Base-by-base conservation (phyloP, 2,797 vertebrate genomes). In the Microctenopoma lineatum region DNA sequence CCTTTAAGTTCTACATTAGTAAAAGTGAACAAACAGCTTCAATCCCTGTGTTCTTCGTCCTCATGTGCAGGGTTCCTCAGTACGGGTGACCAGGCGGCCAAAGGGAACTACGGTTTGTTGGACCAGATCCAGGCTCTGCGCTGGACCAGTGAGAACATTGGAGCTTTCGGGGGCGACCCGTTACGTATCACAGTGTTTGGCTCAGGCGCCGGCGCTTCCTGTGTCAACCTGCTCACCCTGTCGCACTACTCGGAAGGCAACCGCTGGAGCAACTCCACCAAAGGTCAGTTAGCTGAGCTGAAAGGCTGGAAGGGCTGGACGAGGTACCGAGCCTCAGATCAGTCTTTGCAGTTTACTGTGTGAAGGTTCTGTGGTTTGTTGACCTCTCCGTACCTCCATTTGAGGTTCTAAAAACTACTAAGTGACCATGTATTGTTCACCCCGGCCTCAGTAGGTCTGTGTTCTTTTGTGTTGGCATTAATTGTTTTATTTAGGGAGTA, bases 261-360 rank as follows among this genome's bases (percentile, higher is more conserved):
- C 96, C 98, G 97, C 94, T 99, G 98, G 98, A 99, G 97, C 95
- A 99, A 99, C 95, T 99, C 98, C 90, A 99, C 98, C 92, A 99
- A 99, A 98, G 98, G 98, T 99, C 11, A 38, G 2, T 12, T 38
- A 12, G 36, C 36, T 12, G 11, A 38, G 36, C 10, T 38, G 36
- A 38, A 12, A 3, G 9, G 36, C 36, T 11, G 36, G 11, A 12
- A 38, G 12, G 11, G 11, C 36, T 38, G 36, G 36, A 38, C 10
- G 12, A 38, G 36, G 36, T 12, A 12, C 36, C 12, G 11, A 38
- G 36, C 36, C 11, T 12, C 36, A 38, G 10, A 11, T 38, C 36
- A 38, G 4, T 38, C 21, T 21, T 32, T 32, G 7, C 29, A 32
- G 29, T 32, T 32, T 32, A 32, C 7, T 32, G 29, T 32, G 29